Conservation (phyloP, 2,797 vertebrate species). For the Nyctalus aviator region DNA sequence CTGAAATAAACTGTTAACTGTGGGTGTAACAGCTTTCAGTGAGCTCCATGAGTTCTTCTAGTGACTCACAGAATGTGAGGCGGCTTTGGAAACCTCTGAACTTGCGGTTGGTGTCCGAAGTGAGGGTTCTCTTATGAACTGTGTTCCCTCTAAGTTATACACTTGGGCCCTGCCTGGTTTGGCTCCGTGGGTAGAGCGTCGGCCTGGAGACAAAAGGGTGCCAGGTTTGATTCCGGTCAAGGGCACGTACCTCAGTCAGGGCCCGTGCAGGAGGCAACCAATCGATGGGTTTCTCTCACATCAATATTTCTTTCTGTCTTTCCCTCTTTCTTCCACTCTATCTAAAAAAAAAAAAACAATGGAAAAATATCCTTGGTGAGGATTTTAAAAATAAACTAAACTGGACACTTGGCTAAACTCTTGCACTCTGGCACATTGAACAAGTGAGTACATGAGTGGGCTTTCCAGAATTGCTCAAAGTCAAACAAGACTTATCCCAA, state of each 20-base stretch:
- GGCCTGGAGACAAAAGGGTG: too few species aligned
- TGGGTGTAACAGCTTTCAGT: neutral
- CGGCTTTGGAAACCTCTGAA: neutral
- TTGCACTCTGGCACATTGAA: neutral
- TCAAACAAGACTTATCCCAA: neutral
- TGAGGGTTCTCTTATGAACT: neutral
- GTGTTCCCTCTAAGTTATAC: too few species aligned
- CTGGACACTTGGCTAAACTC: neutral
- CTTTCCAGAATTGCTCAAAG: neutral
- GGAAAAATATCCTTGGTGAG: too few species aligned
- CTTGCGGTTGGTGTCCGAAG: neutral
- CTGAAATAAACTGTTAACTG: neutral
- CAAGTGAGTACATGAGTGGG: neutral
- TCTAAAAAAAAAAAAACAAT: too few species aligned
- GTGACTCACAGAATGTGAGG: neutral
- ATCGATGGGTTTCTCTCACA: too few species aligned
- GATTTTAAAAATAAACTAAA: neutral
- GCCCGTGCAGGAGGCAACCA: too few species aligned
- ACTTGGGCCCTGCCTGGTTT: too few species aligned
- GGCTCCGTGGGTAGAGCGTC: too few species aligned
- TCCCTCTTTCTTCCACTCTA: too few species aligned
- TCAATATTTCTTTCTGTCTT: too few species aligned
- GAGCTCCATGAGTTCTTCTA: neutral
- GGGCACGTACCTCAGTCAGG: too few species aligned
- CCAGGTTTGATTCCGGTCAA: too few species aligned